Evolutionary conservation across 1,140 invertebrate species (phyloP), one percentile per base, ranked within the genome.

Genomic region (Procambarus clarkii): DNA sequence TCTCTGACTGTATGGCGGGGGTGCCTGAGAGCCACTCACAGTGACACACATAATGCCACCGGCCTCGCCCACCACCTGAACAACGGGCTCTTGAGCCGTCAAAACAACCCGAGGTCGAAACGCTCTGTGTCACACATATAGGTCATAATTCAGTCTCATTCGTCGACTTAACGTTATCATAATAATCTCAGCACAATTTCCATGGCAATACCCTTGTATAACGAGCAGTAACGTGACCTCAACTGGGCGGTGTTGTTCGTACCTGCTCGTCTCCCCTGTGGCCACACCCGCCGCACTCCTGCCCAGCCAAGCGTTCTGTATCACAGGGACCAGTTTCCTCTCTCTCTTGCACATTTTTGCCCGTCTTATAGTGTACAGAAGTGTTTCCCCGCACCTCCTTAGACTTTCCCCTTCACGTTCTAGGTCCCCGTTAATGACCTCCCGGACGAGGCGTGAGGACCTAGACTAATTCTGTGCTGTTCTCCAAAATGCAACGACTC

Each of bases 401-500:
- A 64, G 60, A 18, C 60, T 64, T 64, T 3, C 60, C 60, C 69
- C 69, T 71, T 64, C 60, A 64, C n/a, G 34, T 0, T 13, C 18
- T 74, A 21, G 69, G 69, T 74, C 21, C 24, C n/a, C 69, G 4
- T 64, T 18, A 4, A 15, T 64, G 18, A 15, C 60, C 60, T 80
- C 78, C 46, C 21, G 80, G 50, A 44, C 80, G 46, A 24, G 81
- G 81, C 48, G 24, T 2, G 69, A 64, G 48, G 11, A 64, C 74
- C 50, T 71, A n/a, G 84, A 79, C 76, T 4, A 9, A 50, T 58
- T 71, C 58, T 89, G 87, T 89, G 80, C 79, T 89, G 54, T 79
- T 86, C 83, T 86, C 54, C 82, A 86, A n/a, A 86, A 84, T 82
- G 82, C 88, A 91, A 91, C 88, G 88, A 91, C 77, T 48, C 83